phyloP scores from a whole-genome alignment of 2,888 invertebrate species.

The Cylloceria caligata region DNA sequence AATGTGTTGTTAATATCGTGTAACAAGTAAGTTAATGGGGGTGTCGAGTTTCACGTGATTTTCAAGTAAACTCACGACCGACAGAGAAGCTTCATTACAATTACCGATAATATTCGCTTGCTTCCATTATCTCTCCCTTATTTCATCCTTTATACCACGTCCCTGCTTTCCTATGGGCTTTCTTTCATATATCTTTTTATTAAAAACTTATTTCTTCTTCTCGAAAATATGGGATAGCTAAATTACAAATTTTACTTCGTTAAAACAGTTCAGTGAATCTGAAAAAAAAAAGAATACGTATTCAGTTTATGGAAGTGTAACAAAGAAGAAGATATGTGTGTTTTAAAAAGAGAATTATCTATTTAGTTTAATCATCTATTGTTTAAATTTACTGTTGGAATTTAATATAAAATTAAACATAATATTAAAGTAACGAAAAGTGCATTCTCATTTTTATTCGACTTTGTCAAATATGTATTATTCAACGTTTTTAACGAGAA shows the following conservation, averaged over 20 bases:
- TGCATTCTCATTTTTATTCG: too few species aligned
- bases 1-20: constrained; percentile 45
- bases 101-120: constrained; percentile 37
- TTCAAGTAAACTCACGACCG: constrained; percentile 17
- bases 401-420: too few species aligned
- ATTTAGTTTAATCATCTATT: too few species aligned
- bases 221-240: neutral
- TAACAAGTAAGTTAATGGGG: constrained; percentile 46
- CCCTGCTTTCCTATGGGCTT: neutral
- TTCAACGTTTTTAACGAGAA: too few species aligned
- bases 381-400: too few species aligned
- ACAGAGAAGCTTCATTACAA: constrained; percentile 40
- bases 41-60: constrained; percentile 32
- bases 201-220: constrained; percentile 17
- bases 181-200: neutral
- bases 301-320: too few species aligned
- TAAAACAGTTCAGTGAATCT: neutral
- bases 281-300: neutral
- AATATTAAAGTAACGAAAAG: too few species aligned
- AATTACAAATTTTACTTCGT: constrained; percentile 7
- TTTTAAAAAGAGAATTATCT: too few species aligned
- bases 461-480: too few species aligned
- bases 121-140: neutral
- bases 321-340: too few species aligned
- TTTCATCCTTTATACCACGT: neutral